A percentile compares a stretch with the other conserved stretches of the same genome.
These are phyloP conservation scores for Holothuria leucospilota DNA, from an alignment of 53 echinoderm and acorn worm genomes.

Conservation along the genomic window DNA sequence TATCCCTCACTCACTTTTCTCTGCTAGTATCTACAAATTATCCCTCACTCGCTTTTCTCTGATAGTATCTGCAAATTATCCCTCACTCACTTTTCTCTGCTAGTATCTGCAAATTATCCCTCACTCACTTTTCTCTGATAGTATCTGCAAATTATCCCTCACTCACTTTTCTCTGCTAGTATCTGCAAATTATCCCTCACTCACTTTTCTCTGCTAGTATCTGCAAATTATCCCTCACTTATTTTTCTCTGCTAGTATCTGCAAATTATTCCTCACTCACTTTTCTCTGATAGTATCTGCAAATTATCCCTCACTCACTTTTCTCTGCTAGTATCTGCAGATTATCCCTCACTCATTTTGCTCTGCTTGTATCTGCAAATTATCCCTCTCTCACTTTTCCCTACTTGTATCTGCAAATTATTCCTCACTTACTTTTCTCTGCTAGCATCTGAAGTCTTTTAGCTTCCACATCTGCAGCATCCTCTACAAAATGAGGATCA, in stretches of 20 bases:
- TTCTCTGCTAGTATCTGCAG: constrained; percentile 75
- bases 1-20: constrained; percentile 75
- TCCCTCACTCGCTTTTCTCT: constrained; percentile 74
- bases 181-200: too few species aligned
- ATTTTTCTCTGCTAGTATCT: too few species aligned
- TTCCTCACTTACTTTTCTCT: constrained; percentile 67
- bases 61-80: constrained; percentile 73
- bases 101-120: too few species aligned
- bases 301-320: too few species aligned
- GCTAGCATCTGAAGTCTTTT: constrained; percentile 72
- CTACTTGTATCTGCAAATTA: constrained; percentile 60
- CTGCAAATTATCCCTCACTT: too few species aligned
- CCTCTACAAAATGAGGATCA: constrained; percentile 71
- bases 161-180: constrained; percentile 75
- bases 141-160: too few species aligned
- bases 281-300: constrained; percentile 75
- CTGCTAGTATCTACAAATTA: constrained; percentile 74
- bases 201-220: too few species aligned
- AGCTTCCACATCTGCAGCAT: constrained; percentile 81
- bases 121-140: too few species aligned
- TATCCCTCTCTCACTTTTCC: constrained; percentile 54
- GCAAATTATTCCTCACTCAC: too few species aligned
- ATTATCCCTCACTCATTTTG: neutral
- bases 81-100: too few species aligned
- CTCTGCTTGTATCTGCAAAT: too few species aligned